Percentiles rank a stretch among this genome's conserved stretches.
These are phyloP conservation scores for Psittacula derbiana DNA, from an alignment of 2,797 vertebrate genomes.

Conservation along the genomic window DNA sequence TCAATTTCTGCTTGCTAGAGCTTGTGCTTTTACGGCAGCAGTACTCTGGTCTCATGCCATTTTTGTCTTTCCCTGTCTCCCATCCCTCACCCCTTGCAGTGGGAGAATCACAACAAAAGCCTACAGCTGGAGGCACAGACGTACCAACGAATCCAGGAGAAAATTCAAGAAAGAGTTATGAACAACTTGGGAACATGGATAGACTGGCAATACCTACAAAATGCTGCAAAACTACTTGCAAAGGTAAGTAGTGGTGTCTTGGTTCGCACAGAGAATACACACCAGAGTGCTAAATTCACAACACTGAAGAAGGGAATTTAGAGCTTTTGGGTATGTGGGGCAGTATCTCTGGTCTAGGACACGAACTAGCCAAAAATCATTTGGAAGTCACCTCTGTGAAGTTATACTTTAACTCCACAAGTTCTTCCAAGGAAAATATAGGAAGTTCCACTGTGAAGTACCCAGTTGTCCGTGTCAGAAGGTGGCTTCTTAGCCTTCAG, in stretches of 20 bases:
- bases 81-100: slow-evolving; percentile 74
- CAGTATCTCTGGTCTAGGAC: not conserved
- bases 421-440: not conserved
- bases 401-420: not conserved
- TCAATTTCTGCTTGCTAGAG: slow-evolving; percentile 52
- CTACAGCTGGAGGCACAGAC: slow-evolving; percentile 98
- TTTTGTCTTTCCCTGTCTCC: not conserved
- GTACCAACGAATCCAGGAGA: slow-evolving; percentile 98
- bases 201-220: slow-evolving; percentile 99
- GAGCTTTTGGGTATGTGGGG: not conserved
- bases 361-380: not conserved
- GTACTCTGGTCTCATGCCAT: not conserved
- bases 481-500: not conserved
- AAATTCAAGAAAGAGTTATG: slow-evolving; percentile 99
- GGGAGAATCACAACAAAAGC: slow-evolving; percentile 99
- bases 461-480: not conserved
- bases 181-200: slow-evolving; percentile 99
- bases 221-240: slow-evolving; percentile 96
- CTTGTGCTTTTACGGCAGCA: slow-evolving; percentile 10
- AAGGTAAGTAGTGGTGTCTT: slow-evolving; percentile 81
- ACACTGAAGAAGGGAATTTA: not conserved
- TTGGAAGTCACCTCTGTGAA: not conserved
- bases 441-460: not conserved
- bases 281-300: not conserved
- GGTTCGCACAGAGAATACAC: not conserved